Evolutionary conservation across 2,113 vertebrate species (phyloP), one percentile per base, ranked within the genome.

Genomic region (Perca flavescens): DNA sequence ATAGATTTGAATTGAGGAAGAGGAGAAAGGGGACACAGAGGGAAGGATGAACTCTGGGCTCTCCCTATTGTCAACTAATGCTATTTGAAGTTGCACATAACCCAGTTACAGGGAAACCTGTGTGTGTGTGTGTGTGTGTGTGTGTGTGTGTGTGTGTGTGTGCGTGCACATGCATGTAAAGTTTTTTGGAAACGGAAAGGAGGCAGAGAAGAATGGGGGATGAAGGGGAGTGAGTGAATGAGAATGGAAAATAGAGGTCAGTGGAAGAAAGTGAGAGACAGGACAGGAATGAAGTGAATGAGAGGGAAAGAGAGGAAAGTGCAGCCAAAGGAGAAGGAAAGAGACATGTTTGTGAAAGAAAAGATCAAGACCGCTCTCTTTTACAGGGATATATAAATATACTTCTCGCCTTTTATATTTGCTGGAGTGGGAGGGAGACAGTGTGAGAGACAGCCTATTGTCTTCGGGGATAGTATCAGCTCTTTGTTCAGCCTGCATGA

Each of bases 11-110:
- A 73, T 78, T 74, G 69, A 54, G 71, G 40, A 82, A 46, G 56
- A 80, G 57, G 21, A 82, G 76, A 80, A 78, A 62, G 34, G 80
- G 74, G 76, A 52, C 77, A 66, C 65, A 25, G 74, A 84, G 71
- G 82, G 82, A 77, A 79, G 73, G 89, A 85, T 90, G 90, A 92
- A 93, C 88, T 92, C 84, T 86, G 85, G 89, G 84, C 85, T 91
- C 86, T 92, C 88, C 88, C 90, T 86, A 82, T 94, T 93, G 91
- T 94, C 92, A 87, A 81, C 60, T 36, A 52, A 70, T 65, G 91
- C 93, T 94, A 94, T 94, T 94, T 93, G 93, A 93, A 93, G 93
- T 92, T 94, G 85, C 93, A 93, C 87, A 89, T 94, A 94, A 93
- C 92, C 94, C 91, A 94, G 62, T 91, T 93, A 88, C 16, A 74